These are phyloP conservation scores for Cyclura pinguis DNA, from an alignment of 2,797 vertebrate genomes.

Conservation along the genomic window DNA sequence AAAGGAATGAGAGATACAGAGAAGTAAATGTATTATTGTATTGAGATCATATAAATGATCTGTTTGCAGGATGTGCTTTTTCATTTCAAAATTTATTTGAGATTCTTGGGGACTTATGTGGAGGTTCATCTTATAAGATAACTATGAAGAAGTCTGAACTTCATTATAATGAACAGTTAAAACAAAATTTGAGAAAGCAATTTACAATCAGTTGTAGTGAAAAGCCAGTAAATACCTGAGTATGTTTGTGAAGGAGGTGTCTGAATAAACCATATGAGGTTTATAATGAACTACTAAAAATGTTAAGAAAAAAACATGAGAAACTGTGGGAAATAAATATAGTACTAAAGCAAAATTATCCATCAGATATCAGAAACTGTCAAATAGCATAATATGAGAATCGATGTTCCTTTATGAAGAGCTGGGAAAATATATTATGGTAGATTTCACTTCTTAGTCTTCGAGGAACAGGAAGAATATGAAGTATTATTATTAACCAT, in stretches of 20 bases:
- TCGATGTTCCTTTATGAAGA: neutral
- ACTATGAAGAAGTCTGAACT: neutral
- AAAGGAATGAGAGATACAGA: neutral
- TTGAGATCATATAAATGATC: neutral
- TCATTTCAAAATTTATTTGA: neutral
- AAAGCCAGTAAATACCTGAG: neutral
- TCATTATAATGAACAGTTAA: neutral
- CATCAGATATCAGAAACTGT: neutral
- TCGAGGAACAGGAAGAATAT: neutral
- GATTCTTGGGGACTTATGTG: neutral
- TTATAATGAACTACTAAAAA: neutral
- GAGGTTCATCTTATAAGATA: neutral
- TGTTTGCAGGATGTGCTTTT: neutral
- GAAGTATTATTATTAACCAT: neutral
- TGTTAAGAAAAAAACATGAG: neutral
- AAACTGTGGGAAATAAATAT: neutral
- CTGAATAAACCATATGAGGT: neutral
- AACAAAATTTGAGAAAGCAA: neutral
- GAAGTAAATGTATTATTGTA: neutral
- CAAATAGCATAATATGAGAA: neutral
- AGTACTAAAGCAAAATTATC: neutral
- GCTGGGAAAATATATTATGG: neutral
- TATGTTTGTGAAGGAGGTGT: neutral
- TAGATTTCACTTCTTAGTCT: neutral
- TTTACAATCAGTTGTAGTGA: neutral